A percentile compares a stretch with the other conserved stretches of the same genome.
phyloP scores from a whole-genome alignment of 2,888 invertebrate genomes.

The Dryobota labecula region DNA sequence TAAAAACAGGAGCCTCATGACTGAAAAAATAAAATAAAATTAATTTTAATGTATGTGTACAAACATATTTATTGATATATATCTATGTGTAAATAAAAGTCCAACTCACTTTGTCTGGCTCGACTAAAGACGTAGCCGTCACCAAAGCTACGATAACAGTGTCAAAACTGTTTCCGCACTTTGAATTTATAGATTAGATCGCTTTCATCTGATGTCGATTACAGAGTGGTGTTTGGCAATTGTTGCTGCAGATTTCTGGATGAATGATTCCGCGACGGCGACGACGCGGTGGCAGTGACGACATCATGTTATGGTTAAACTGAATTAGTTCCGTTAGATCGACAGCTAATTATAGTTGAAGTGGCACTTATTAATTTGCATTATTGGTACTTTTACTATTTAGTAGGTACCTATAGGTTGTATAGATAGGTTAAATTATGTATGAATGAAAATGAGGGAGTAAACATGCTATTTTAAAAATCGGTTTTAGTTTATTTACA shows the following conservation, averaged over 20 bases:
- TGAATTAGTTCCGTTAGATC: conserved; percentile 84
- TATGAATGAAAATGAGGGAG: background rate
- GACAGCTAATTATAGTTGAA: conserved; percentile 57
- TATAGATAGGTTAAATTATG: background rate
- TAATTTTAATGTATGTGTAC: background rate
- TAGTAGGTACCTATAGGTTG: background rate
- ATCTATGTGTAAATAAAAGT: conserved; percentile 12
- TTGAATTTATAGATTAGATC: conserved; percentile 88
- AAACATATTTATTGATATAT: background rate
- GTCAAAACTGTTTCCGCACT: conserved; percentile 82
- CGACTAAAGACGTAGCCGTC: conserved; percentile 69
- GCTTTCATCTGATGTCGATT: conserved; percentile 87
- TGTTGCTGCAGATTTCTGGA: conserved; percentile 88
- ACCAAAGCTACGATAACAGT: conserved; percentile 78
- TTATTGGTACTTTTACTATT: conserved; percentile 11
- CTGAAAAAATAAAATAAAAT: conserved; percentile 62
- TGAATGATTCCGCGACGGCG: conserved; percentile 81
- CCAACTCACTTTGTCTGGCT: conserved; percentile 62
- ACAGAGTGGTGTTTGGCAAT: conserved; percentile 88
- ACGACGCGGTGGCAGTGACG: conserved; percentile 78
- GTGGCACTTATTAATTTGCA: conserved; percentile 65
- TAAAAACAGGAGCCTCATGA: conserved; percentile 81
- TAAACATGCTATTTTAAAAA: conserved; percentile 37
- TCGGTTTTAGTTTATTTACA: conserved; percentile 82
- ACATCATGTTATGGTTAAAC: conserved; percentile 84